phyloP scores from a whole-genome alignment of 2,888 invertebrate genomes.

The Lasioglossum leucozonium region DNA sequence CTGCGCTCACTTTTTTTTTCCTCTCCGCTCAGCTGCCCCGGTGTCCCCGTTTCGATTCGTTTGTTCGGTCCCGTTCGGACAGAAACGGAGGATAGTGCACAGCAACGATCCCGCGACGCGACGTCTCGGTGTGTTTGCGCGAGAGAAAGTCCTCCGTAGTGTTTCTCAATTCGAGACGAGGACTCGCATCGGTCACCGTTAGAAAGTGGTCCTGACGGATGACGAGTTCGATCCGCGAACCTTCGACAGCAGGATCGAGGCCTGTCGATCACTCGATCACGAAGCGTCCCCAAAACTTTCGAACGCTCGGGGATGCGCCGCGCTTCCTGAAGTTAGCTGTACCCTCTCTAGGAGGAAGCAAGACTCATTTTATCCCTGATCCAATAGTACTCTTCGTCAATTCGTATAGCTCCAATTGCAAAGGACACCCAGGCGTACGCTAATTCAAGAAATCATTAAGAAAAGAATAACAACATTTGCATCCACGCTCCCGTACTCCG shows the following conservation, averaged over 20 bases:
- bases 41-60: conserved; percentile 7
- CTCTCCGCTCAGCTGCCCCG: not conserved
- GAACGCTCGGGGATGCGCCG: not conserved
- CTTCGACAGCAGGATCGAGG: not conserved
- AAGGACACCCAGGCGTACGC: not conserved
- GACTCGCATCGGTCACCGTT: conserved; percentile 32
- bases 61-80: not conserved
- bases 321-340: not conserved
- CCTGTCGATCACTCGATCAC: not conserved
- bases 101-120: not conserved
- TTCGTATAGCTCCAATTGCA: not conserved
- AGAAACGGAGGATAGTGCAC: not conserved
- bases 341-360: not conserved
- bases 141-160: conserved; percentile 61
- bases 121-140: conserved; percentile 46
- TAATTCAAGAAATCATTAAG: not conserved
- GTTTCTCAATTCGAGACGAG: conserved; percentile 58
- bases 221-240: conserved; percentile 28
- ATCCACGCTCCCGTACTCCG: too few relatives aligned
- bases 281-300: not conserved
- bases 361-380: not conserved
- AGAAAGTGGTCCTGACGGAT: conserved; percentile 49
- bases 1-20: conserved; percentile 9
- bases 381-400: not conserved
- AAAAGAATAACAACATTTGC: not conserved